Evolutionary conservation across 2,113 vertebrate genomes (phyloP), one percentile per base, ranked within the genome.

Genomic region (Prionailurus bengalensis): DNA sequence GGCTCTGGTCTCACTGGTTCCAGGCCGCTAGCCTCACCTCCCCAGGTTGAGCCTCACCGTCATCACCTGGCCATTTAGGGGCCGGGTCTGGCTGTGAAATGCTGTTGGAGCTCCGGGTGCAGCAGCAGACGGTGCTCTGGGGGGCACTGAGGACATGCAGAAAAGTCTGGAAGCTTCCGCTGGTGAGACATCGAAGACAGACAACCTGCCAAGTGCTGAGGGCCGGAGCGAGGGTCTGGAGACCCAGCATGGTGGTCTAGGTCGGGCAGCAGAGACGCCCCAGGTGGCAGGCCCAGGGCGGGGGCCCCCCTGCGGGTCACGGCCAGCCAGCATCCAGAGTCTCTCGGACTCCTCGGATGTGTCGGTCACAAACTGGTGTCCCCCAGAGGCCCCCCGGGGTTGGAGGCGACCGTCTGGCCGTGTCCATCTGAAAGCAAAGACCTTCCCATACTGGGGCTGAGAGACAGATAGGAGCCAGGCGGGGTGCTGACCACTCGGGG

Each of bases 71-170:
- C 63, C 27, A 3, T 42, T 51, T 9, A 8, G 14, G 55, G 31
- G 33, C 33, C 23, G 23, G 15, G 55, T 4, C 76, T 3, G 25
- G 65, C 45, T 1, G 12, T 39, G 39, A 85, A 11, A 29, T 13
- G 25, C 23, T 33, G 79, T 1, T 27, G 15, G 13, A 42, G 58
- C 31, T 12, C 27, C 63, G 36, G n/a, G 9, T 4, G 9, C 4
- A 2, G 9, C 6, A 2, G 19, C 14, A 0, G 16, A 31, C 1
- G 0, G 36, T 0, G 0, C 21, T 65, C 66, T 29, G 51, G 23
- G 23, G 83, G 76, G 25, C 10, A 15, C 7, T 15, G 0, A 15
- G 12, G 53, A 48, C 39, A 36, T 23, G 0, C 3, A 19, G 51
- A 55, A 33, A 33, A 33, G 65, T 39, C 91, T 80, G 53, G 65